Conservation (phyloP, 2,888 invertebrate genomes). For the Gymnosoma rotundatum region DNA sequence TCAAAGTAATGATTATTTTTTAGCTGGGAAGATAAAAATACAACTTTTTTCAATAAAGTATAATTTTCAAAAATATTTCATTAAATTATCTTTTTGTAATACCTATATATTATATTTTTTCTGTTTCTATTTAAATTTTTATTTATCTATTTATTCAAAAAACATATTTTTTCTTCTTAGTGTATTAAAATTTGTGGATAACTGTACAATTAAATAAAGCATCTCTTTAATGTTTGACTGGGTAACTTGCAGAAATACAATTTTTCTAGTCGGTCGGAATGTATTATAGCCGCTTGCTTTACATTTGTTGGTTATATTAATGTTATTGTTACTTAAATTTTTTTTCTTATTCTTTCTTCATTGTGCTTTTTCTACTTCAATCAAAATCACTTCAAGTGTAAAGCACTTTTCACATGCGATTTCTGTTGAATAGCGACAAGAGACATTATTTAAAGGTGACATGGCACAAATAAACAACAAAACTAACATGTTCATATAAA, state of each 20-base stretch:
- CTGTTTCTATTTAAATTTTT: too few species aligned
- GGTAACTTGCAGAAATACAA: constrained; percentile 30
- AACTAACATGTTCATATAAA: not conserved
- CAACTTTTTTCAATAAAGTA: too few species aligned
- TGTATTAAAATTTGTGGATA: not conserved
- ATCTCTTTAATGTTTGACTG: constrained; percentile 21
- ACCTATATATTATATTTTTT: too few species aligned
- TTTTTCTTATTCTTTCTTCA: constrained; percentile 3
- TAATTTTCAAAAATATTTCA: too few species aligned
- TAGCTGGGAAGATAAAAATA: too few species aligned
- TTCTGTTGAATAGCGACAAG: constrained; percentile 79
- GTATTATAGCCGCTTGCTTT: constrained; percentile 26
- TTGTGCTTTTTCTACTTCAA: constrained; percentile 20
- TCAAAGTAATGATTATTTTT: too few species aligned
- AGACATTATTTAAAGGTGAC: constrained; percentile 80
- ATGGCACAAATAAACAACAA: constrained; percentile 72
- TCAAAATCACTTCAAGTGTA: constrained; percentile 72
- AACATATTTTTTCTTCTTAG: not conserved
- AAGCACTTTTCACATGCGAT: constrained; percentile 79
- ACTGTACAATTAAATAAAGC: constrained; percentile 16
- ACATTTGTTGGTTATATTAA: constrained; percentile 13
- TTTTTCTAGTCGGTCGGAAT: constrained; percentile 28
- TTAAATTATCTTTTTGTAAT: too few species aligned
- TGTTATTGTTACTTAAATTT: not conserved
- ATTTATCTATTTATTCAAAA: too few species aligned